A percentile compares a stretch with the other conserved stretches of the same genome.
Conservation (phyloP, 2,113 vertebrate genomes). For the Solea solea region DNA sequence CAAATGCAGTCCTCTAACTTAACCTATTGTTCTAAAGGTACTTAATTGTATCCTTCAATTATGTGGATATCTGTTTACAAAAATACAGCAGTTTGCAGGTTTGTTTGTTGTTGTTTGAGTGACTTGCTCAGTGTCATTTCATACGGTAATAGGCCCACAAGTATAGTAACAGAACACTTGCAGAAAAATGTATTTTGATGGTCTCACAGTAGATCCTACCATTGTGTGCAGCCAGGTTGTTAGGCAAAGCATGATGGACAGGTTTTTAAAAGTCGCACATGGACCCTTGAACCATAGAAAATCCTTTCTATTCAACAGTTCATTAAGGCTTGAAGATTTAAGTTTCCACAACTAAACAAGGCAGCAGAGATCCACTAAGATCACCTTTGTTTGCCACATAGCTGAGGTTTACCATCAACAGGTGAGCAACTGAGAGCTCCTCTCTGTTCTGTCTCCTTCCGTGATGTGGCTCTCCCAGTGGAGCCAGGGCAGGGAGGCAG, state of each 20-base stretch:
- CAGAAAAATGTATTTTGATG: slow-evolving; percentile 14
- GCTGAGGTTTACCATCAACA: slow-evolving; percentile 78
- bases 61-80: not conserved
- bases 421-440: slow-evolving; percentile 70
- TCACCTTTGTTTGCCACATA: slow-evolving; percentile 79
- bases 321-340: slow-evolving; percentile 77
- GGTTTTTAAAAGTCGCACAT: slow-evolving; percentile 72
- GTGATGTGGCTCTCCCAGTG: slow-evolving; percentile 62
- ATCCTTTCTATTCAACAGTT: slow-evolving; percentile 76
- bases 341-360: slow-evolving; percentile 77
- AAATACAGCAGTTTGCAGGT: not conserved
- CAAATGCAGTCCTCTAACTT: not conserved
- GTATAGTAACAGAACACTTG: too few species aligned
- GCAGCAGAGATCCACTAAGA: slow-evolving; percentile 74
- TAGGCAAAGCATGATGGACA: slow-evolving; percentile 58
- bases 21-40: not conserved
- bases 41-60: not conserved
- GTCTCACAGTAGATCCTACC: slow-evolving; percentile 11
- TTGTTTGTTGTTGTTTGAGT: not conserved
- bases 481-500: slow-evolving; percentile 60
- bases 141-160: not conserved
- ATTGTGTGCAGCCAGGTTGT: slow-evolving; percentile 44
- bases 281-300: slow-evolving; percentile 71
- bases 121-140: not conserved
- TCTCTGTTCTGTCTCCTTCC: slow-evolving; percentile 65